These are phyloP conservation scores for Ophonus ardosiacus DNA, from an alignment of 2,888 invertebrate genomes.

Conservation along the genomic window DNA sequence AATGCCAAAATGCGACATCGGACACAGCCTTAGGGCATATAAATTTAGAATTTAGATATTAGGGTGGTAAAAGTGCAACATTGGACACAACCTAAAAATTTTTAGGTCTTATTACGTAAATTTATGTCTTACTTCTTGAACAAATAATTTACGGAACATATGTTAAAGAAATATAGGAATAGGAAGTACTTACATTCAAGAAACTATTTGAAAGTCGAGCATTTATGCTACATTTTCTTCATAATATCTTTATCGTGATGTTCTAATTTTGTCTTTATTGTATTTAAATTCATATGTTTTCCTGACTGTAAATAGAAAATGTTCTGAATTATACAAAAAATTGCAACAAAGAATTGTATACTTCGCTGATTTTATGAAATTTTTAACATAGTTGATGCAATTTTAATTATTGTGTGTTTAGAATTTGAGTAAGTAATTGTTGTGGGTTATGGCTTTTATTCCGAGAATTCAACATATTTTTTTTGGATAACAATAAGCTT, in stretches of 20 bases:
- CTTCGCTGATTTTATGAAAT: slow-evolving; percentile 18
- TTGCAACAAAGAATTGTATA: slow-evolving; percentile 13
- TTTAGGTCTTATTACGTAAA: no score
- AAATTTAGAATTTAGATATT: no score
- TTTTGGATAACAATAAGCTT: no score
- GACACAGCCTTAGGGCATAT: no score
- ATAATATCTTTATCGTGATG: background rate
- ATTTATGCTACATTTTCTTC: background rate
- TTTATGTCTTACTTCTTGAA: no score
- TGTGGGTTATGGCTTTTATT: background rate
- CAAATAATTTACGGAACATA: no score
- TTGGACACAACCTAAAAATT: no score
- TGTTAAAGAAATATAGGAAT: no score
- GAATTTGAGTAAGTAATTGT: background rate
- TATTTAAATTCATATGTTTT: slow-evolving; percentile 5
- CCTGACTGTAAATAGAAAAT: background rate
- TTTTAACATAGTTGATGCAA: slow-evolving; percentile 4
- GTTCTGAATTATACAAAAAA: background rate
- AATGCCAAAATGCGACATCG: no score
- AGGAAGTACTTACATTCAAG: no score
- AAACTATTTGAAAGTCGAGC: background rate
- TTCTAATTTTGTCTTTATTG: slow-evolving; percentile 7
- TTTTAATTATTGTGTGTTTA: background rate
- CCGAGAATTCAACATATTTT: no score
- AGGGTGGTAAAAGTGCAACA: no score